A percentile compares a stretch with the other conserved stretches of the same genome.
phyloP scores from a whole-genome alignment of 2,888 invertebrate species.

The Alcis repandata region DNA sequence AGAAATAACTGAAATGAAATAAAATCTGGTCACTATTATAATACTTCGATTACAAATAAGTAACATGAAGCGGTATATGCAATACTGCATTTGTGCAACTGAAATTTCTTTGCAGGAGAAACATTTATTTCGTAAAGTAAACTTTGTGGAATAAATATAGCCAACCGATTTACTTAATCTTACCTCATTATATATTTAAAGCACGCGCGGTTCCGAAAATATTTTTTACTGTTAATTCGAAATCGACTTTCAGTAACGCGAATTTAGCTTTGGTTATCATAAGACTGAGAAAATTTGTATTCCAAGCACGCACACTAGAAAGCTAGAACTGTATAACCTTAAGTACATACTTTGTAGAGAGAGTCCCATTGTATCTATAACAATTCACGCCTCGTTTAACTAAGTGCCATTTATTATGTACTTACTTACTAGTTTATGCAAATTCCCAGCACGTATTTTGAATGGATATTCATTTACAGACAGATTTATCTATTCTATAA shows the following conservation, averaged over 20 bases:
- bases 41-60: background rate
- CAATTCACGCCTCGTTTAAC: constrained; percentile 43
- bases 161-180: background rate
- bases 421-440: constrained; percentile 1
- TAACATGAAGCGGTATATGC: background rate
- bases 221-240: constrained; percentile 1
- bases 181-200: background rate
- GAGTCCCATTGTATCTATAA: constrained; percentile 46
- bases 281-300: constrained; percentile 18
- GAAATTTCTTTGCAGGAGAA: background rate
- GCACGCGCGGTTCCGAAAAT: background rate
- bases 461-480: background rate
- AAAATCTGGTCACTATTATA: no score
- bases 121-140: background rate
- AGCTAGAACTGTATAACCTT: constrained; percentile 34
- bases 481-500: no score
- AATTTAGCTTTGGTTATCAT: constrained; percentile 16
- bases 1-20: no score
- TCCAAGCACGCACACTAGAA: constrained; percentile 38
- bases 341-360: constrained; percentile 41
- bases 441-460: constrained; percentile 8
- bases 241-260: constrained; percentile 8
- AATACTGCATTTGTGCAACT: background rate
- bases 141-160: background rate
- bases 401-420: constrained; percentile 18